Evolutionary conservation across 2,113 vertebrate genomes (phyloP), one percentile per base, ranked within the genome.

Genomic region (Tamias sibiricus): DNA sequence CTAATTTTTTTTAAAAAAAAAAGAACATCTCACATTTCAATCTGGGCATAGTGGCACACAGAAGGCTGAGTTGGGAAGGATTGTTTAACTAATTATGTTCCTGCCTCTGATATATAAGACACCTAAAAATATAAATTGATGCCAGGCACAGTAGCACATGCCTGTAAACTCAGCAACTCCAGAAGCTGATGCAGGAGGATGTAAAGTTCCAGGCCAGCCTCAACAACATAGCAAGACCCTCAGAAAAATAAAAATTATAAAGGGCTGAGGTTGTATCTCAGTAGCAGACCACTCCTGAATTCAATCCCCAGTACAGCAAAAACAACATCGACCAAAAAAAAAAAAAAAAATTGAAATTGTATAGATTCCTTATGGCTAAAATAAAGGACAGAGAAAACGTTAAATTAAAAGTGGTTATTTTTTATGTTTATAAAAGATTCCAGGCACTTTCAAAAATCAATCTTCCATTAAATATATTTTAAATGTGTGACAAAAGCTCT

Each of bases 391-490:
- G 26, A 87, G 42, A 69, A 91, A 93, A 80, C 80, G 54, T 54
- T 82, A 95, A 94, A 85, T 88, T 6, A 93, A 85, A 88, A 92
- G 68, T 40, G 14, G 35, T 49, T 79, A 92, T 93, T 90, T 64
- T 93, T 95, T 90, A 54, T 4, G 13, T 92, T 79, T 66, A 66
- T 93, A 68, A 82, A 94, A 66, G 59, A 84, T 85, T 68, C n/a
- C 76, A 64, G 8, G 37, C 57, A 94, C 52, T 94, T 95, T 80
- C 40, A 92, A 80, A 96, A 93, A 69, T 14, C 10, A 62, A 92
- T 87, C 37, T 93, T 97, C 22, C 8, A 44, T 83, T 88, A 96
- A 79, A 62, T 69, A 75, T 64, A 93, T 79, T 97, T 97, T 83
- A 90, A 95, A 44, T 91, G 77, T 95, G 44, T 95, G 76, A 92